Evolutionary conservation across 2,888 invertebrate species (phyloP).

Genomic region (Brassicogethes aeneus): DNA sequence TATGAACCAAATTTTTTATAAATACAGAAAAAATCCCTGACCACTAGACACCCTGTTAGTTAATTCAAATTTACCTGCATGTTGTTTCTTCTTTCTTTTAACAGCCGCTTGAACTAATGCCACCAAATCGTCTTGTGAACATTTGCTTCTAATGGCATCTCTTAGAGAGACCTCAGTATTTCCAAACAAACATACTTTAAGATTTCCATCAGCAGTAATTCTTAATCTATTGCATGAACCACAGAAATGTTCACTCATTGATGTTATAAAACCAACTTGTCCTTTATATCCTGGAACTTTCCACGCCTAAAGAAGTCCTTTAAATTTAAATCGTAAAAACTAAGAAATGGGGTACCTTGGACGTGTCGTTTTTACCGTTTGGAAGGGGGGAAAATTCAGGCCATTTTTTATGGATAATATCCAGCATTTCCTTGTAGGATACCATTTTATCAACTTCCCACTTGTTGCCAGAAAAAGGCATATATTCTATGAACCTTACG

Average conservation of each 20-base stretch:
- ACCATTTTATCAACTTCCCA: slow-evolving; percentile 84
- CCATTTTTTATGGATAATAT: slow-evolving; percentile 52
- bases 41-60: too few relatives aligned
- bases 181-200: slow-evolving; percentile 95
- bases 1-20: too few relatives aligned
- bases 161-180: slow-evolving; percentile 87
- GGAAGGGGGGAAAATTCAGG: slow-evolving; percentile 55
- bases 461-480: slow-evolving; percentile 96
- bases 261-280: slow-evolving; percentile 93
- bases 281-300: slow-evolving; percentile 75
- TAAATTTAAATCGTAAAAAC: background rate
- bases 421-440: slow-evolving; percentile 68
- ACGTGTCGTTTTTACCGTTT: slow-evolving; percentile 80
- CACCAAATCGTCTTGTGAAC: slow-evolving; percentile 59
- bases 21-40: too few relatives aligned
- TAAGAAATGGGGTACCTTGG: slow-evolving; percentile 57
- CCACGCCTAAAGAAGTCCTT: slow-evolving; percentile 55
- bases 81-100: slow-evolving; percentile 79
- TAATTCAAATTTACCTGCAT: slow-evolving; percentile 67
- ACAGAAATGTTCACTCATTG: slow-evolving; percentile 97
- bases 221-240: slow-evolving; percentile 87
- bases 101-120: slow-evolving; percentile 75
- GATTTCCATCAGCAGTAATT: slow-evolving; percentile 97
- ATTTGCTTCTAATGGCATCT: slow-evolving; percentile 72
- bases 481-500: slow-evolving; percentile 97